These are phyloP conservation scores for Phalera bucephala DNA, from an alignment of 2,888 invertebrate genomes.

Conservation along the genomic window DNA sequence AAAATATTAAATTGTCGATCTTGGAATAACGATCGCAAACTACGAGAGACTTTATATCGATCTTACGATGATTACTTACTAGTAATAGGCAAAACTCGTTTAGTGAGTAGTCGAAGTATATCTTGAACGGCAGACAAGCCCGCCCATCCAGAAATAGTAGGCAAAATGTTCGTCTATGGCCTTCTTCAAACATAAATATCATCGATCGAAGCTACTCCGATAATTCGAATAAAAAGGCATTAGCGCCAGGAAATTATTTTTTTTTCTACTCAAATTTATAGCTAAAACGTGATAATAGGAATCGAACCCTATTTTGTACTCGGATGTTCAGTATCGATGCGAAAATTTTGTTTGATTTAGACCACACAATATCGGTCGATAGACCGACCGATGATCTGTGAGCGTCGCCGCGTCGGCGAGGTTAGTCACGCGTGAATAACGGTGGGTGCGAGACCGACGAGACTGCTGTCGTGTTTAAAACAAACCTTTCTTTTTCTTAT, in stretches of 20 bases:
- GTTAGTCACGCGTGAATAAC: constrained; percentile 69
- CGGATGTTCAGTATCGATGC: constrained; percentile 14
- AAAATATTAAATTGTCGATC: no score
- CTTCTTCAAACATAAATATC: constrained; percentile 29
- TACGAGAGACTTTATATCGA: no score
- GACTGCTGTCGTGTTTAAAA: constrained; percentile 83
- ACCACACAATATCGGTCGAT: constrained; percentile 17
- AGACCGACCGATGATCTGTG: constrained; percentile 33
- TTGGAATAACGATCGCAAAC: no score
- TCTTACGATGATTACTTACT: no score
- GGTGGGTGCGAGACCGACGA: constrained; percentile 69
- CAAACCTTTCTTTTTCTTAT: constrained; percentile 95
- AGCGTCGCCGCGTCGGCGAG: constrained; percentile 23
- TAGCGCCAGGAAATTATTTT: constrained; percentile 13
- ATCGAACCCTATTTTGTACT: constrained; percentile 40
- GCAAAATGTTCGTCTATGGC: no score
- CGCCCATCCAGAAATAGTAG: no score
- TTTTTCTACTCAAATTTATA: constrained; percentile 12
- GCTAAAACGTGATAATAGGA: constrained; percentile 27
- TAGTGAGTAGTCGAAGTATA: no score
- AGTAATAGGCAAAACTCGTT: no score
- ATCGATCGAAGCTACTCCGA: constrained; percentile 29
- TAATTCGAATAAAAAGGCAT: constrained; percentile 16
- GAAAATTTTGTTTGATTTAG: constrained; percentile 14
- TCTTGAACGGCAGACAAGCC: no score